Evolutionary conservation across 2,797 vertebrate genomes (phyloP), one percentile per base, ranked within the genome.

Genomic region (Mormyrus hasselquistii): DNA sequence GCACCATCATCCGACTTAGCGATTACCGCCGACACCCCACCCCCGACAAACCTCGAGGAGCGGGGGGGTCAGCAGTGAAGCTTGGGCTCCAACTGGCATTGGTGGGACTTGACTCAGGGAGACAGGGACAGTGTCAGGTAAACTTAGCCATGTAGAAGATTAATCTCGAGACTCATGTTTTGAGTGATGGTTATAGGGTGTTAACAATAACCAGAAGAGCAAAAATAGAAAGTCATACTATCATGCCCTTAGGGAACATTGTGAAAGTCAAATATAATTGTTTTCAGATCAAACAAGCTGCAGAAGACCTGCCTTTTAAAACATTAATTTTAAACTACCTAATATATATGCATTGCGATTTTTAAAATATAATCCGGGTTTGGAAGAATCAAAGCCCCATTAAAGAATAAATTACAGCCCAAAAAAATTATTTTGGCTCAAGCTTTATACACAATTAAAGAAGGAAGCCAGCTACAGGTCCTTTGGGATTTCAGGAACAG

Each of bases 391-490:
- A 91, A 91, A 92, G 92, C 91, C 90, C 91, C 88, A 91, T 91
- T 93, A 90, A 92, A 90, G 86, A 86, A 92, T 93, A 91, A 88
- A 83, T 88, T 86, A 92, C 90, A 89, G 89, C 92, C 16, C 83
- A 82, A 79, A 86, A 88, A 92, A 91, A 93, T 19, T 91, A 73
- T 38, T 93, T 94, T 93, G 92, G 90, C 90, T 92, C 93, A 92
- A 92, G 93, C 92, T 91, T 94, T 94, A 90, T 88, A n/a, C 90
- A 93, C 91, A 95, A 95, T 96, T 95, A 96, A 94, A 93, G 94
- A 76, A 34, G 19, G 52, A 79, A 82, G 52, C 73, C 38, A 62
- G 76, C 57, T 83, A 22, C 7, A 9, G 88, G 93, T 94, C 93
- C 93, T 91, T 89, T 92, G 89, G 93, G 92, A 93, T 94, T 96